phyloP scores from a whole-genome alignment of 1,140 invertebrate genomes.

The Heliconius himera region DNA sequence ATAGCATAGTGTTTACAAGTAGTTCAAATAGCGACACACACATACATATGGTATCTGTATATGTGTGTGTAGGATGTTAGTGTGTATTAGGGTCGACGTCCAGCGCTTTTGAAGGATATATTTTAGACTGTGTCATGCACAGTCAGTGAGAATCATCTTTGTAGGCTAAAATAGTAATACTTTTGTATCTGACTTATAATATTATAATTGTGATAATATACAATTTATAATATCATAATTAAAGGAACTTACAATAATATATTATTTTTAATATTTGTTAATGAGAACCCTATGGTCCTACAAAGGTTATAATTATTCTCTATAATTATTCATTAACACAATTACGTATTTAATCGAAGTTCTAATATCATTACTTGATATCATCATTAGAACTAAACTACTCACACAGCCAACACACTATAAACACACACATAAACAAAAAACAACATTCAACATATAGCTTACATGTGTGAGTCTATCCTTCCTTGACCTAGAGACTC shows the following conservation, averaged over 20 bases:
- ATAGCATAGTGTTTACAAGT: not conserved
- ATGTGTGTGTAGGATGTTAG: conserved; percentile 2
- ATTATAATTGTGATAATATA: too few relatives aligned
- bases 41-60: not conserved
- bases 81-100: conserved; percentile 2
- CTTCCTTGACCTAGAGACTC: conserved; percentile 78
- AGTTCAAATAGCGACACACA: conserved; percentile 2
- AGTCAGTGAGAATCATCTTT: not conserved
- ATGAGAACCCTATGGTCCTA: too few relatives aligned
- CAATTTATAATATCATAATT: too few relatives aligned
- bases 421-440: not conserved
- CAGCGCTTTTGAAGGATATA: not conserved
- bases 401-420: not conserved
- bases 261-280: too few relatives aligned
- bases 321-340: not conserved
- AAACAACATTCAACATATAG: not conserved
- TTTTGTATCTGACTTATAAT: not conserved
- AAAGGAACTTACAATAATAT: too few relatives aligned
- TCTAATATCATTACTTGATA: not conserved
- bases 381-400: not conserved
- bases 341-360: not conserved
- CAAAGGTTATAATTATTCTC: not conserved
- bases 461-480: conserved; percentile 71
- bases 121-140: not conserved
- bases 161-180: not conserved